Percentiles rank a stretch among this genome's conserved stretches.
These are phyloP conservation scores for Lytechinus variegatus DNA, from an alignment of 35 echinoderm and acorn worm species.

Conservation along the genomic window DNA sequence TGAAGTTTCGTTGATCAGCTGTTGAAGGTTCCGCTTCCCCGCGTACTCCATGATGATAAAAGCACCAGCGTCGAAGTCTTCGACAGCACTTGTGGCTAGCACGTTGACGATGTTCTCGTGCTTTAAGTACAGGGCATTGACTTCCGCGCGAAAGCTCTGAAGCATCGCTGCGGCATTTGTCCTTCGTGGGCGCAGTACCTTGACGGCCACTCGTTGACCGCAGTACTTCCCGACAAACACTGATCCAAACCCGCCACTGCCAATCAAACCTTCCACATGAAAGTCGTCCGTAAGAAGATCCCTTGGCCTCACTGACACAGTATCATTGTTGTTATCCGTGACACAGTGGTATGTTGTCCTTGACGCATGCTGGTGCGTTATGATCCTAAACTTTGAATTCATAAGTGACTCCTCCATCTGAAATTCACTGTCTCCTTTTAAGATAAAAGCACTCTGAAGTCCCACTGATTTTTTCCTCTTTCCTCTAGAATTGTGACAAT, in stretches of 20 bases:
- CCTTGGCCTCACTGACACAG: not conserved
- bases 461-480: slow-evolving; percentile 48
- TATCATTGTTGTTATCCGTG: slow-evolving; percentile 52
- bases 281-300: slow-evolving; percentile 62
- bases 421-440: slow-evolving; percentile 17
- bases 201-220: slow-evolving; percentile 84
- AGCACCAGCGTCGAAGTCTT: slow-evolving; percentile 82
- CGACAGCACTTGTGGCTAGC: slow-evolving; percentile 78
- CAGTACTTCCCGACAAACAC: slow-evolving; percentile 88
- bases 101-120: slow-evolving; percentile 93
- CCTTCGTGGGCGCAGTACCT: slow-evolving; percentile 69
- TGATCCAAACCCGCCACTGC: slow-evolving; percentile 91
- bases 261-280: slow-evolving; percentile 69
- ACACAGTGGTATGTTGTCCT: slow-evolving; percentile 59
- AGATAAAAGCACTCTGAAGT: slow-evolving; percentile 34
- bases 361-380: slow-evolving; percentile 38
- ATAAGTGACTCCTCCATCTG: slow-evolving; percentile 6
- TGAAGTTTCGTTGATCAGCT: slow-evolving; percentile 77
- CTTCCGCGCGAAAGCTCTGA: slow-evolving; percentile 92
- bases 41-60: slow-evolving; percentile 99
- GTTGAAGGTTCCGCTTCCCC: slow-evolving; percentile 83
- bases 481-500: slow-evolving; percentile 49
- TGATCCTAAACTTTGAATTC: slow-evolving; percentile 54
- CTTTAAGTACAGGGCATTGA: slow-evolving; percentile 76
- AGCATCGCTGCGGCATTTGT: slow-evolving; percentile 72